phyloP scores from a whole-genome alignment of 2,888 invertebrate species.

The Diplazon laetatorius region DNA sequence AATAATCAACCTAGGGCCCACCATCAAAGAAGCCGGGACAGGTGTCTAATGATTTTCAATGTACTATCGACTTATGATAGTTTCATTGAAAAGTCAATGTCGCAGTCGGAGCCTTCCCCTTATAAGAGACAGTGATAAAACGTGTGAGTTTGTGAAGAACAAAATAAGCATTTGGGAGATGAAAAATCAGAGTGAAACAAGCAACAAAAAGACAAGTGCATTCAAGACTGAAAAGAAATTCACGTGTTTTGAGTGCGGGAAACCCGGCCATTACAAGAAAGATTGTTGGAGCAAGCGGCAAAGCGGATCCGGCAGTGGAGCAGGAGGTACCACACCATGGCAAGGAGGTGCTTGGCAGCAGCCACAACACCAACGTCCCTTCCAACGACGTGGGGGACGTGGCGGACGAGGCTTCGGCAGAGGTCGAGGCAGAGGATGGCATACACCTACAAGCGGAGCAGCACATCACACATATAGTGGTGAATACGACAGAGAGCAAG shows the following conservation, averaged over 20 bases:
- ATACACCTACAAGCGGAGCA: conserved; percentile 8
- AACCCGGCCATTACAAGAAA: conserved; percentile 1
- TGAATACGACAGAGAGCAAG: conserved; percentile 37
- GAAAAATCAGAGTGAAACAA: conserved; percentile 48
- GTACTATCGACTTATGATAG: no score
- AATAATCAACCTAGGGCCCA: no score
- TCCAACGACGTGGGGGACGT: background rate
- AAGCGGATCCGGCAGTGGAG: conserved; percentile 12
- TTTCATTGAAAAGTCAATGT: no score
- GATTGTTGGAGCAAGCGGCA: no score
- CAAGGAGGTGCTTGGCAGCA: conserved; percentile 19
- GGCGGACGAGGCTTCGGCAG: conserved; percentile 48
- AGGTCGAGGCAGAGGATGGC: conserved; percentile 21
- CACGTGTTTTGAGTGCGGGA: conserved; percentile 49
- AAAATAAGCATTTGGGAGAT: conserved; percentile 67
- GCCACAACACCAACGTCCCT: conserved; percentile 8
- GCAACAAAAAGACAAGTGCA: conserved; percentile 43
- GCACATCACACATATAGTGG: conserved; percentile 18
- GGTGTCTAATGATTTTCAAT: no score
- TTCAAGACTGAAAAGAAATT: no score
- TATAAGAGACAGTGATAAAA: conserved; percentile 68
- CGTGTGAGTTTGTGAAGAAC: conserved; percentile 69
- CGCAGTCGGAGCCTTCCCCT: no score
- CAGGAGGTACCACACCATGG: conserved; percentile 22
- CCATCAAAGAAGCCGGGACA: no score